Conservation (phyloP, 2,888 invertebrate species). For the Ectemnius lituratus region DNA sequence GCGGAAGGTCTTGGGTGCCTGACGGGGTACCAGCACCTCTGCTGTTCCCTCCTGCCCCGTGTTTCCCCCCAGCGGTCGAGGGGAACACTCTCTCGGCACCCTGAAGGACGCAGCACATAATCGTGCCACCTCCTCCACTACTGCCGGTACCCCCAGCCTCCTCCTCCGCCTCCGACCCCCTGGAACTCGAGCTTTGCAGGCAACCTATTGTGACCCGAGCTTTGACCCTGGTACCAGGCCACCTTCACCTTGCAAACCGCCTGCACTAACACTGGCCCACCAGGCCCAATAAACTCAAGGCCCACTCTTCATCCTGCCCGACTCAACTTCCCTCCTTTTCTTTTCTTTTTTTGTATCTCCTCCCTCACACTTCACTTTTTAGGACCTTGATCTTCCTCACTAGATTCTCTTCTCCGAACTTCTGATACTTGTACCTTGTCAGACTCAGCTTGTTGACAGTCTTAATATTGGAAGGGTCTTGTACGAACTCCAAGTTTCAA, state of each 20-base stretch:
- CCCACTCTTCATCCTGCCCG: conserved; percentile 54
- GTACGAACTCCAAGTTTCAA: too few species aligned
- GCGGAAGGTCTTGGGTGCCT: conserved; percentile 69
- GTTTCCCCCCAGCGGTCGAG: conserved; percentile 67
- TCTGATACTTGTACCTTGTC: neutral
- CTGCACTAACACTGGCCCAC: conserved; percentile 28
- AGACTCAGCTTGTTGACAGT: too few species aligned
- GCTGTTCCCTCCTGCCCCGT: conserved; percentile 49
- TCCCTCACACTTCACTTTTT: neutral
- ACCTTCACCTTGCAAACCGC: conserved; percentile 36
- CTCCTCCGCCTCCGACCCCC: conserved; percentile 67
- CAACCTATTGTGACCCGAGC: conserved; percentile 73
- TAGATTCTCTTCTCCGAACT: conserved; percentile 15
- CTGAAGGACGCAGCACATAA: conserved; percentile 75
- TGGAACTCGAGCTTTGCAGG: conserved; percentile 73
- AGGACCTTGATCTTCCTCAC: neutral
- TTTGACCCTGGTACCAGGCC: conserved; percentile 66
- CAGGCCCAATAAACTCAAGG: conserved; percentile 45
- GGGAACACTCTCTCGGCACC: conserved; percentile 74
- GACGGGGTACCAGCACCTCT: conserved; percentile 52
- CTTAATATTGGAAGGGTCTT: too few species aligned
- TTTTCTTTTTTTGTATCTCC: too few species aligned
- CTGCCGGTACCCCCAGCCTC: conserved; percentile 57
- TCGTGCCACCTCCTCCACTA: conserved; percentile 63
- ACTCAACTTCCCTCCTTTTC: too few species aligned